Percentiles rank a stretch among this genome's conserved stretches.
phyloP scores from a whole-genome alignment of 2,113 vertebrate species.

The Lasiurus cinereus region DNA sequence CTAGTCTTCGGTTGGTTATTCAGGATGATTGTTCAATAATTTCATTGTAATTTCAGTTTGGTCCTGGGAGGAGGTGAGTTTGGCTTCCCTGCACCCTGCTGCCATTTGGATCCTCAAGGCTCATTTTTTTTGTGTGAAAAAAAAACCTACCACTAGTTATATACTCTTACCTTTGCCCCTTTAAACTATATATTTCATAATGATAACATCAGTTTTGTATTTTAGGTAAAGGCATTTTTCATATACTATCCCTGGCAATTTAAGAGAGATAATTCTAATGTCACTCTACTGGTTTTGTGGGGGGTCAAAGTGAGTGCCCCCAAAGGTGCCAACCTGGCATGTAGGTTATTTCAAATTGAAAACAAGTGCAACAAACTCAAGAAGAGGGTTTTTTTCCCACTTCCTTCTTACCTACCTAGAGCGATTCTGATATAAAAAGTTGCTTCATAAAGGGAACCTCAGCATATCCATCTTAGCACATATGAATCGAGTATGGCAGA shows the following conservation, averaged over 20 bases:
- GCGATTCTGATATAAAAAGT: not conserved
- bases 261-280: constrained; percentile 21
- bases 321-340: not conserved
- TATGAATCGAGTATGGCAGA: not conserved
- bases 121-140: not conserved
- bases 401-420: not conserved
- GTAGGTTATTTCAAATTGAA: not conserved
- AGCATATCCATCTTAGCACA: not conserved
- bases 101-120: not conserved
- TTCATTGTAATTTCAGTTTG: not conserved
- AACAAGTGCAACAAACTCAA: not conserved
- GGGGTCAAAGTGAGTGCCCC: not conserved
- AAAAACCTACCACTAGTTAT: not conserved
- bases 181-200: not conserved
- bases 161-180: not conserved
- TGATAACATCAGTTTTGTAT: constrained; percentile 1
- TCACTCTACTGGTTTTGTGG: not conserved
- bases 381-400: not conserved
- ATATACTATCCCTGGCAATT: not conserved
- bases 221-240: constrained; percentile 15
- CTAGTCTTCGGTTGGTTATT: not conserved
- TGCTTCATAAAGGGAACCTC: not conserved
- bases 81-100: not conserved
- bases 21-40: not conserved
- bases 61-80: not conserved